Evolutionary conservation across 2,113 vertebrate genomes (phyloP).

Genomic region (Crocuta crocuta): DNA sequence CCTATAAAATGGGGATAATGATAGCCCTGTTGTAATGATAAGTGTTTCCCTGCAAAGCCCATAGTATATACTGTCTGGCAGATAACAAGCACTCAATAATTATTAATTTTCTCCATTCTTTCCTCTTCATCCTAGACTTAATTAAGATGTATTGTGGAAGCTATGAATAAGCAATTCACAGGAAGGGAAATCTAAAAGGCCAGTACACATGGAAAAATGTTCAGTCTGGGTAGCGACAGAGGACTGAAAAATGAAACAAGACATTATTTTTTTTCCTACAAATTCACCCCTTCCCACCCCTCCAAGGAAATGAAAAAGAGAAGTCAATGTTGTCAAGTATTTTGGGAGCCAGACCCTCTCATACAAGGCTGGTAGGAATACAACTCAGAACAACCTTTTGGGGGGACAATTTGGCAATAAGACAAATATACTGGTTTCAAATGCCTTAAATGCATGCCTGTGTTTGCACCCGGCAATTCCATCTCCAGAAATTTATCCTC

Average conservation of each 20-base stretch:
- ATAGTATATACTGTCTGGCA: background rate
- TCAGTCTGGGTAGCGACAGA: constrained; percentile 10
- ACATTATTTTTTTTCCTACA: constrained; percentile 4
- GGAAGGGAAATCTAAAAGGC: constrained; percentile 1
- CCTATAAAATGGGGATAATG: background rate
- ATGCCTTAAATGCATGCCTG: background rate
- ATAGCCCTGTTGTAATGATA: background rate
- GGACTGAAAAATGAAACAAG: background rate
- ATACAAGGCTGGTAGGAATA: background rate
- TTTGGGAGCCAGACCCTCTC: background rate
- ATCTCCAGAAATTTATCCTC: background rate
- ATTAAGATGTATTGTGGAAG: background rate
- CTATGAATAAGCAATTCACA: constrained; percentile 59
- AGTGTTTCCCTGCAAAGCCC: background rate
- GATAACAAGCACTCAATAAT: constrained; percentile 61
- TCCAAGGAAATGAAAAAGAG: too few relatives aligned
- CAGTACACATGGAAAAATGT: background rate
- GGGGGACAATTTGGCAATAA: background rate
- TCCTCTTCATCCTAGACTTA: constrained; percentile 59
- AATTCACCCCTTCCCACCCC: background rate
- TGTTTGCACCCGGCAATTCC: constrained; percentile 25
- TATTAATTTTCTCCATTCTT: constrained; percentile 72
- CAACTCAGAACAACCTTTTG: background rate
- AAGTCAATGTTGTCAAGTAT: background rate
- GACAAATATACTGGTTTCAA: background rate